These are phyloP conservation scores for Leptinotarsa undecemlineata DNA, from an alignment of 1,140 invertebrate genomes.

Conservation along the genomic window DNA sequence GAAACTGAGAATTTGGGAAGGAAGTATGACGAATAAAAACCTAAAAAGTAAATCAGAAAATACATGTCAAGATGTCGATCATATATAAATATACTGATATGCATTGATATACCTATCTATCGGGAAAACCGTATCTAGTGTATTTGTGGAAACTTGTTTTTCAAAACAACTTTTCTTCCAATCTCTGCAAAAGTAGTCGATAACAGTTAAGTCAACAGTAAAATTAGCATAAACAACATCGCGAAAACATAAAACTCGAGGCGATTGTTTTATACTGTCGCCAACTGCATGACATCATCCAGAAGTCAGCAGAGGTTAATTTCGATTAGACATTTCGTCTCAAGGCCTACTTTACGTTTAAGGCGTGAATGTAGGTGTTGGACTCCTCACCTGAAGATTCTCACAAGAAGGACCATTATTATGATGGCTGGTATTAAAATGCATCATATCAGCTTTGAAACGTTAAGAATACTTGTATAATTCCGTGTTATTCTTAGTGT, in stretches of 20 bases:
- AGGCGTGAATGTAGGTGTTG: constrained; percentile 8
- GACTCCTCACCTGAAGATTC: constrained; percentile 13
- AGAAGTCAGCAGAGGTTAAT: constrained; percentile 19
- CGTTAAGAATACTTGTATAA: too few species aligned
- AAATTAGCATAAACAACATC: constrained; percentile 17
- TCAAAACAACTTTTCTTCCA: not conserved
- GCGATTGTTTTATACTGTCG: not conserved
- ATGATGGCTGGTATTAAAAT: too few species aligned
- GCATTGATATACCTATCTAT: too few species aligned
- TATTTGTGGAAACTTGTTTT: too few species aligned
- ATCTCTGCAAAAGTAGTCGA: not conserved
- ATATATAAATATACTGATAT: too few species aligned
- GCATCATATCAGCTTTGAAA: too few species aligned
- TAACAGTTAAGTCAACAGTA: constrained; percentile 4
- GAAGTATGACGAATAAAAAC: too few species aligned
- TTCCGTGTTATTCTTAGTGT: too few species aligned
- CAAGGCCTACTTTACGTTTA: constrained; percentile 22
- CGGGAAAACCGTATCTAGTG: too few species aligned
- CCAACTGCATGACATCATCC: constrained; percentile 12
- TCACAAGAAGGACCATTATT: not conserved
- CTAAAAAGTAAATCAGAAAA: too few species aligned
- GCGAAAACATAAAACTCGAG: constrained; percentile 3
- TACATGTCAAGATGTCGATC: too few species aligned
- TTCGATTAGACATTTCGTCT: constrained; percentile 13
- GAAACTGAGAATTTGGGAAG: too few species aligned